Evolutionary conservation across 1,140 invertebrate species (phyloP), one percentile per base, ranked within the genome.

Genomic region (Drosophila kanapiae): DNA sequence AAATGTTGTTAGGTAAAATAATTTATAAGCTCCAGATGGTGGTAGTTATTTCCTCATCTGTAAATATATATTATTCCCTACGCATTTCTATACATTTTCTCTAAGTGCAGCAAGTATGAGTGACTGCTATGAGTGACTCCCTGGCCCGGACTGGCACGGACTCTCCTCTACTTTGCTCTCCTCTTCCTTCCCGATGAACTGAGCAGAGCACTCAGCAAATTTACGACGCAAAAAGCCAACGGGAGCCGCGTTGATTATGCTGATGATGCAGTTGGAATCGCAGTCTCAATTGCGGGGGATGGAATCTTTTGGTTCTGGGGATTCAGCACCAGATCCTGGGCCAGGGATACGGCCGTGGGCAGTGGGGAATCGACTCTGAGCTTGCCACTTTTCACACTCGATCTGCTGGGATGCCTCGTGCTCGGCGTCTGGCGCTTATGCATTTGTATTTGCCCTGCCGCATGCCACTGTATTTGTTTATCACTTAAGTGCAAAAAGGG

Each of bases 401-500:
- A 88, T 88, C 84, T 77, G 77, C 58, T 48, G 57, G 63, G 61
- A 60, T 78, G 49, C 35, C 74, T 56, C 64, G 53, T 72, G 49
- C 57, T 38, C 63, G 59, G 62, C 53, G 43, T 67, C 37, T 57
- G 68, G 37, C 42, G 70, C 47, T 69, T 82, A 69, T 83, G 80
- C 48, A 62, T 67, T 65, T 86, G 75, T 91, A 75, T 84, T 75
- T 79, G 57, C 72, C 49, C 71, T 72, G 70, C 54, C 58, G 51
- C 71, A 81, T 91, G 67, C 65, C 71, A 77, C 77, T 91, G 78
- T 91, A 91, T 91, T 91, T 91, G 84, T 82, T 91, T 91, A 91
- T 88, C 81, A 91, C 88, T 90, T 90, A 90, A 90, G 85, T 82
- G 85, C 78, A 90, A 90, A 90, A 90, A 90, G 88, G 86, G 86